Conservation (phyloP, 2,797 vertebrate species). For the Sylvia borin region DNA sequence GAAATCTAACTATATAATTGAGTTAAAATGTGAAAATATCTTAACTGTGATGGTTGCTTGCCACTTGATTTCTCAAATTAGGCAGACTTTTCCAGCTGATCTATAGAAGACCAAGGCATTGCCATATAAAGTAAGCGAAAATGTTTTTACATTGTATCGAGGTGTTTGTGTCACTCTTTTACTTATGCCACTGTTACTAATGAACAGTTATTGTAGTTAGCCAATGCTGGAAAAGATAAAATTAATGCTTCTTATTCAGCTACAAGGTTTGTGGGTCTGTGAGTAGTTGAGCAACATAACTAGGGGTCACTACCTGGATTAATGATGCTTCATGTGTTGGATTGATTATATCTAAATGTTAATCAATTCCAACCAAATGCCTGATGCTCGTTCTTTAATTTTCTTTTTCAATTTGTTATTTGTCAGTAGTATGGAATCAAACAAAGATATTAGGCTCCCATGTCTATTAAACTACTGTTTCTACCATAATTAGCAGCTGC, state of each 20-base stretch:
- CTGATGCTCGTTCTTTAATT: slow-evolving; percentile 1
- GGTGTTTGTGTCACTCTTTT: background rate
- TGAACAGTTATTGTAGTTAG: background rate
- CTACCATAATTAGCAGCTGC: slow-evolving; percentile 23
- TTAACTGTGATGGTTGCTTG: background rate
- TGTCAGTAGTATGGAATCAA: slow-evolving; percentile 38
- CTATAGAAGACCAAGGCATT: background rate
- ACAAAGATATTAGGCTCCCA: slow-evolving; percentile 40
- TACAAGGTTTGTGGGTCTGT: slow-evolving; percentile 31
- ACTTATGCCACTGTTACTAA: background rate
- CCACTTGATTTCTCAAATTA: background rate
- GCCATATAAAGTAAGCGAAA: background rate
- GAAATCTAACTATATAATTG: background rate
- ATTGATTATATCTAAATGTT: slow-evolving; percentile 73
- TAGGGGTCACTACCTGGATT: slow-evolving; percentile 60
- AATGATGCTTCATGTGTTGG: slow-evolving; percentile 62
- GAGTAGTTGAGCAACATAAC: slow-evolving; percentile 41
- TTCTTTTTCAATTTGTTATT: slow-evolving; percentile 21
- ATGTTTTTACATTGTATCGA: background rate
- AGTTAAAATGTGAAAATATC: background rate
- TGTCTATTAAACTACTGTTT: slow-evolving; percentile 41
- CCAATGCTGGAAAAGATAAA: slow-evolving; percentile 1
- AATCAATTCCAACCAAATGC: slow-evolving; percentile 66
- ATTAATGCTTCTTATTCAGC: slow-evolving; percentile 49
- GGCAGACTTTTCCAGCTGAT: background rate